Base-by-base conservation (phyloP, 2,797 vertebrate genomes). In the Eidolon dupreanum region DNA sequence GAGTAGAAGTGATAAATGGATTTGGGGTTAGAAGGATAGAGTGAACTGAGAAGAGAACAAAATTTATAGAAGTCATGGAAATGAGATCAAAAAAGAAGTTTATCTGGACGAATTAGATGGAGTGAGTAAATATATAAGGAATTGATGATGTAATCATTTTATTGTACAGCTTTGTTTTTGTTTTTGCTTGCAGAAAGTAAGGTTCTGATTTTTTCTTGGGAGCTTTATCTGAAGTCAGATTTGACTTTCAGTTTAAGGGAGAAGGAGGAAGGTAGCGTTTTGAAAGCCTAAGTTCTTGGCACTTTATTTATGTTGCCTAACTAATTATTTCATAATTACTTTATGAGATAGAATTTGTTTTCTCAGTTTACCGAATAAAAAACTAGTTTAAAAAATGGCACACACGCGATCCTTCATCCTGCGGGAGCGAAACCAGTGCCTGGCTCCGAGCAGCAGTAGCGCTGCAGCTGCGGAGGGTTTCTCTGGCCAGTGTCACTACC, bases 341-440 rank as follows among this genome's bases (percentile, higher is more conserved):
- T 24, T 59, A 20, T 78, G 16, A 88, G 2, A 6, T 75, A 61
- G 33, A 93, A 51, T 36, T 6, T 89, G 2, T 79, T 57, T 79
- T 38, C 28, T 71, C 43, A 51, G 84, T 88, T 92, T 77, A 43
- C 57, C 16, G 63, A 71, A 87, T 31, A 90, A 46, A 79, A 79
- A 75, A 59, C 12, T 36, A 78, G 9, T 31, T 61, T 13, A 31
- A 61, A 33, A 51, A 68, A 57, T 6, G 46, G 1, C 5, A 49
- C 4, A 1, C 49, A 49, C 1, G 15, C 97, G 93, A 97, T 98
- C 98, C 98, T 98, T 98, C 98, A 99, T 99, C 98, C 98, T 99
- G 98, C 98, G 98, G 98, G 98, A 97, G 97, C 97, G 87, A 97
- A 97, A 98, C 97, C 97, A 98, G 98, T 97, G 98, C 98, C 98